phyloP scores from a whole-genome alignment of 2,888 invertebrate species.

The Fissipunctia ypsillon region DNA sequence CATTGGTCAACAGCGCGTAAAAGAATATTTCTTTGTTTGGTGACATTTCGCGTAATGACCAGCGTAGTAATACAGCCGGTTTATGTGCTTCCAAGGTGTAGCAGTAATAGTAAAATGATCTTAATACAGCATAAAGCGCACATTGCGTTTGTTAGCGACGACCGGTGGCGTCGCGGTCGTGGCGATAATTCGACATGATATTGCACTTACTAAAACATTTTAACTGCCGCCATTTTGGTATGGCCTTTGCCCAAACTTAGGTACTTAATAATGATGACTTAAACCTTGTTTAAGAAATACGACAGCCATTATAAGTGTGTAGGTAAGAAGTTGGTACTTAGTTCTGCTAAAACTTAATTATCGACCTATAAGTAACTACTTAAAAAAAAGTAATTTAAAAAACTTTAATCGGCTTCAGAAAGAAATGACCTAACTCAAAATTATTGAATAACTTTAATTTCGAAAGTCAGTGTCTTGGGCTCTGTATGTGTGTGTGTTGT shows the following conservation, averaged over 20 bases:
- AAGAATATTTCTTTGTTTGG: slow-evolving; percentile 51
- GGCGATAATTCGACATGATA: slow-evolving; percentile 75
- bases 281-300: slow-evolving; percentile 9
- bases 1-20: slow-evolving; percentile 17
- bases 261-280: slow-evolving; percentile 18
- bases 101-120: slow-evolving; percentile 87
- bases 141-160: slow-evolving; percentile 72
- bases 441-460: no score
- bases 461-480: no score
- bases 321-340: neutral
- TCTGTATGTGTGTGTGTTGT: no score
- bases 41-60: slow-evolving; percentile 69
- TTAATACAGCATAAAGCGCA: slow-evolving; percentile 83
- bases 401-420: no score
- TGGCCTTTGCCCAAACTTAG: slow-evolving; percentile 28
- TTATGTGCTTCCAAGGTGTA: slow-evolving; percentile 85
- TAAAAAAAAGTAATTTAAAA: no score
- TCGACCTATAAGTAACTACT: neutral
- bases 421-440: no score
- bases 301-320: slow-evolving; percentile 15
- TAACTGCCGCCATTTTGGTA: slow-evolving; percentile 55
- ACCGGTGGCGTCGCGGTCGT: no score
- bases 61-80: slow-evolving; percentile 76
- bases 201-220: slow-evolving; percentile 69
- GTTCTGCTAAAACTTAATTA: neutral